These are phyloP conservation scores for Calonectris borealis DNA, from an alignment of 2,113 vertebrate species.

Conservation along the genomic window DNA sequence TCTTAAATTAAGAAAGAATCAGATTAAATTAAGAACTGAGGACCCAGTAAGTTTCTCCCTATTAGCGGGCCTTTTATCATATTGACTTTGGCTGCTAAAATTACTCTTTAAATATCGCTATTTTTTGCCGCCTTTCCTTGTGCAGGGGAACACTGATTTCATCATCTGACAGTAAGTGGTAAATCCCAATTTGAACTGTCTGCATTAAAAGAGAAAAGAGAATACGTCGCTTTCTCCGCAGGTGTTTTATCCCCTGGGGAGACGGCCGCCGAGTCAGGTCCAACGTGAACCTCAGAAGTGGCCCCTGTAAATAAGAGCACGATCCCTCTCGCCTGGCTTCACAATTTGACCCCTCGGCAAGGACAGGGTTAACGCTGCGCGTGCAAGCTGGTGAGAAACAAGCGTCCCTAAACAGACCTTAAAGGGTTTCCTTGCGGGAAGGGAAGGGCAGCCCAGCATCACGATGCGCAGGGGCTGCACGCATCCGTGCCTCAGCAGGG, in stretches of 20 bases:
- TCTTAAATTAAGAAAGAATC: constrained; percentile 59
- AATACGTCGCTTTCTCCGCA: neutral
- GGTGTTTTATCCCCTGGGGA: neutral
- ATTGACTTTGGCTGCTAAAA: constrained; percentile 49
- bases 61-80: constrained; percentile 48
- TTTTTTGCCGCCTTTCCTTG: neutral
- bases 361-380: neutral
- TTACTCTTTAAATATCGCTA: neutral
- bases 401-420: neutral
- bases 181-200: neutral
- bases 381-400: neutral
- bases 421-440: neutral
- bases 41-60: constrained; percentile 46
- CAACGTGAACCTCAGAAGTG: neutral
- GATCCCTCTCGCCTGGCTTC: neutral
- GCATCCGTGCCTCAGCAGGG: neutral
- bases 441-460: neutral
- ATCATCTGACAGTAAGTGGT: neutral
- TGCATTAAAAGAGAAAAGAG: neutral
- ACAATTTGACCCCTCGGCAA: neutral
- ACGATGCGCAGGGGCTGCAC: neutral
- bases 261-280: neutral
- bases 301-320: neutral
- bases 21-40: constrained; percentile 70
- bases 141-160: neutral